Conservation (phyloP, 1,140 invertebrate species). For the Drosophila nigromelanica region DNA sequence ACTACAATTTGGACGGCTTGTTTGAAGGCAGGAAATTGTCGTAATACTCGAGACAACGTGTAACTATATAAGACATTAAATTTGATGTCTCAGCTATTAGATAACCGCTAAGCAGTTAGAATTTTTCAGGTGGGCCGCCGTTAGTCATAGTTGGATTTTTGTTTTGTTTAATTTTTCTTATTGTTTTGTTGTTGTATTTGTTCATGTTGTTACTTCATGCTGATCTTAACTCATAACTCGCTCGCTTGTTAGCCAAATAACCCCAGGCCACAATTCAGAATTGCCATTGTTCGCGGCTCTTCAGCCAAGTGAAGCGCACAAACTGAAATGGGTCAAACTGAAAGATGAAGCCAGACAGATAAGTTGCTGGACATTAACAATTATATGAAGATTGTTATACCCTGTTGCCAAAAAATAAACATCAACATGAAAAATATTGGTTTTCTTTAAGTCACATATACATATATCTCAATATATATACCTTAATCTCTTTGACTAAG, state of each 20-base stretch:
- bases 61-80: slow-evolving; percentile 38
- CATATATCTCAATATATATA: too few species aligned
- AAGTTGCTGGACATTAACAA: slow-evolving; percentile 21
- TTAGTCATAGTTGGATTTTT: slow-evolving; percentile 1
- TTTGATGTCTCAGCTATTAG: slow-evolving; percentile 34
- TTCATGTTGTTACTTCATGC: slow-evolving; percentile 17
- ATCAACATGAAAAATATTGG: too few species aligned
- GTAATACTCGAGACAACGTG: slow-evolving; percentile 26
- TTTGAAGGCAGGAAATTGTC: slow-evolving; percentile 39
- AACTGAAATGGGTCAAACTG: slow-evolving; percentile 34
- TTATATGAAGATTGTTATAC: slow-evolving; percentile 15
- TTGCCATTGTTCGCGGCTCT: slow-evolving; percentile 31
- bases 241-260: slow-evolving; percentile 29
- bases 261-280: slow-evolving; percentile 20
- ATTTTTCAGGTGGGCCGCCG: slow-evolving; percentile 11
- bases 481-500: too few species aligned
- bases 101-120: slow-evolving; percentile 41
- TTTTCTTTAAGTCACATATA: too few species aligned
- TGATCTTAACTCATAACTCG: slow-evolving; percentile 15
- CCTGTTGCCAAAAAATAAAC: background rate
- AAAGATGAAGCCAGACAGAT: slow-evolving; percentile 20
- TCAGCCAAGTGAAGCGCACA: background rate
- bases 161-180: background rate
- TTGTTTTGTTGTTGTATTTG: background rate
- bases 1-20: slow-evolving; percentile 28